Evolutionary conservation across 2,797 vertebrate species (phyloP), one percentile per base, ranked within the genome.

Genomic region (Diplodus puntazzo): DNA sequence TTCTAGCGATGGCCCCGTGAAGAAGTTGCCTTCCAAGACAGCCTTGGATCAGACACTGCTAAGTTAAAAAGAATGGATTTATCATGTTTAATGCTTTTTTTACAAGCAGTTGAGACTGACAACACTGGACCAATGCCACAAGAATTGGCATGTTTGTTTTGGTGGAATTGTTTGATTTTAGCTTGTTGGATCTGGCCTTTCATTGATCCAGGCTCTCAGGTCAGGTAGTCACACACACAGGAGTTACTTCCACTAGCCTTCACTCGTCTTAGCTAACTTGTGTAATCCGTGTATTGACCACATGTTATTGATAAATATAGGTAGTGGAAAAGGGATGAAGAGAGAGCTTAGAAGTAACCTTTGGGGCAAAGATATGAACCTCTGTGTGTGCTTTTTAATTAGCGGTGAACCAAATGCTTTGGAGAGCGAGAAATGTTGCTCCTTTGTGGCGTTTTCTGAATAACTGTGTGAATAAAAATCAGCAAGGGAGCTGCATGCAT

Each of bases 281-380:
- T 52, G 25, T 65, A 45, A 85, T 69, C 45, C 61, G 45, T 68
- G 23, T 49, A 73, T 76, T 78, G 73, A 71, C 48, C 49, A 39
- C 11, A 53, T 11, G 4, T n/a, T 55, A 57, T 27, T 2, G 5
- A 53, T 27, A 45, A 54, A 53, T 67, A 20, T 16, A 27, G 11
- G 4, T 16, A 30, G 17, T 25, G 52, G 45, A 58, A 43, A 30
- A 50, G 9, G 16, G 60, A 18, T 55, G 12, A 27, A 39, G 39
- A 21, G 30, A 39, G 34, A 49, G 43, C 61, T 54, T 39, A 46
- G 16, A 53, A 5, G 9, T 12, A 1, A 65, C n/a, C 39, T 34
- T 11, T 8, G 0, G 25, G 20, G 46, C 5, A 57, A 67, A 23
- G 42, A n/a, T 60, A 53, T 39, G 9, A 39, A 39, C 39, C 39